These are phyloP conservation scores for Caiman crocodilus DNA, from an alignment of 2,797 vertebrate species.

Conservation along the genomic window DNA sequence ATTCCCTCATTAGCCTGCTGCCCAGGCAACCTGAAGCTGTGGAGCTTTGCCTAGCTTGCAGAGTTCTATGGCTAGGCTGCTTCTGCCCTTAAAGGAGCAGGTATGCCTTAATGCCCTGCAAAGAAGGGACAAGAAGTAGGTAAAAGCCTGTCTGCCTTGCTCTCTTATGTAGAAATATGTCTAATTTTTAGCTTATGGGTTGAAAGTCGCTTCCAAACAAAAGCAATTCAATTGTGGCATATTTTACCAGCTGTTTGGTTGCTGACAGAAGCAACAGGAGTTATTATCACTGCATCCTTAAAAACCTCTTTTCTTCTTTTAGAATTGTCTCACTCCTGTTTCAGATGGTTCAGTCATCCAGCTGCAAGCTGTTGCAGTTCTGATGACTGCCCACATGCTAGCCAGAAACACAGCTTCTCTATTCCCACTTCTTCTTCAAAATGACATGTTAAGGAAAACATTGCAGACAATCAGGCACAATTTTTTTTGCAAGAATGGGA, in stretches of 20 bases:
- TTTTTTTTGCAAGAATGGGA: constrained; percentile 38
- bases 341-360: constrained; percentile 65
- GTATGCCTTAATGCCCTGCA: no score
- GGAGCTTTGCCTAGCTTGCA: no score
- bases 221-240: background rate
- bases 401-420: constrained; percentile 60
- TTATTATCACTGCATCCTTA: background rate
- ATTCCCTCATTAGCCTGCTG: no score
- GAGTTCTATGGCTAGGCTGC: no score
- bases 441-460: constrained; percentile 67
- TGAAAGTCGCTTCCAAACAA: no score
- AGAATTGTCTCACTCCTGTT: constrained; percentile 22
- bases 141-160: no score
- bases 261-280: background rate
- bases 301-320: constrained; percentile 30
- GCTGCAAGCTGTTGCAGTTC: constrained; percentile 61
- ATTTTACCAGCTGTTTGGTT: constrained; percentile 16
- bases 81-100: no score
- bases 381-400: constrained; percentile 57
- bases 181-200: no score
- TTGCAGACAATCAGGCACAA: constrained; percentile 27
- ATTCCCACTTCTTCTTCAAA: constrained; percentile 69
- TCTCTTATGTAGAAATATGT: no score
- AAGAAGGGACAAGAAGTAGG: no score
- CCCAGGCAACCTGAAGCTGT: no score